Percentiles rank a stretch among this genome's conserved stretches.
phyloP scores from a whole-genome alignment of 2,113 vertebrate species.

The Psephotus haematonotus region DNA sequence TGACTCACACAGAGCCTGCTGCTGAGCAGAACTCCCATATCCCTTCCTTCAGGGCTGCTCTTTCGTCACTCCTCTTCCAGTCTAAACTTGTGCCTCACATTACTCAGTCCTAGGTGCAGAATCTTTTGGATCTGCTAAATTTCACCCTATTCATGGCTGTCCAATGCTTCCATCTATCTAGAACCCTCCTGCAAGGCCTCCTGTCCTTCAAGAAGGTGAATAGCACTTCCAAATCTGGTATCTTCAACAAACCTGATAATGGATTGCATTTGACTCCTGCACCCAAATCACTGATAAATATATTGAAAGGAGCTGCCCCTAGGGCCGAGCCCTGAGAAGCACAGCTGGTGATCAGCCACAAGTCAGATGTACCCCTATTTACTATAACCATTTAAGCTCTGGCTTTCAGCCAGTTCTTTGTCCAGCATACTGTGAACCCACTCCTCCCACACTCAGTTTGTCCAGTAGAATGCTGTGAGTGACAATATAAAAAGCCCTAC shows the following conservation, averaged over 20 bases:
- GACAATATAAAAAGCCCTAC: not conserved
- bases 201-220: not conserved
- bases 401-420: not conserved
- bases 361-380: not conserved
- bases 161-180: not conserved
- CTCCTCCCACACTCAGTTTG: not conserved
- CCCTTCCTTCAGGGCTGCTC: not conserved
- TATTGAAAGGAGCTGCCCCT: not conserved
- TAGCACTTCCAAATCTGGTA: not conserved
- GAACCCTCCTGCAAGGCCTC: not conserved
- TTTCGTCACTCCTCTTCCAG: not conserved
- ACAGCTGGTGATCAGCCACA: not conserved
- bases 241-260: not conserved
- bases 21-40: not conserved
- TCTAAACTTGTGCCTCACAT: accelerated
- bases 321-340: not conserved
- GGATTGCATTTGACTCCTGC: not conserved
- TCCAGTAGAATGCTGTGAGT: not conserved
- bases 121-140: not conserved
- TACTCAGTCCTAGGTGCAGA: not conserved
- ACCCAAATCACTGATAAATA: not conserved
- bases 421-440: accelerated
- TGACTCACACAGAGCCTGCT: not conserved
- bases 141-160: not conserved
- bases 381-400: not conserved